phyloP scores from a whole-genome alignment of 2,888 invertebrate species.

The Mythimna pallens region DNA sequence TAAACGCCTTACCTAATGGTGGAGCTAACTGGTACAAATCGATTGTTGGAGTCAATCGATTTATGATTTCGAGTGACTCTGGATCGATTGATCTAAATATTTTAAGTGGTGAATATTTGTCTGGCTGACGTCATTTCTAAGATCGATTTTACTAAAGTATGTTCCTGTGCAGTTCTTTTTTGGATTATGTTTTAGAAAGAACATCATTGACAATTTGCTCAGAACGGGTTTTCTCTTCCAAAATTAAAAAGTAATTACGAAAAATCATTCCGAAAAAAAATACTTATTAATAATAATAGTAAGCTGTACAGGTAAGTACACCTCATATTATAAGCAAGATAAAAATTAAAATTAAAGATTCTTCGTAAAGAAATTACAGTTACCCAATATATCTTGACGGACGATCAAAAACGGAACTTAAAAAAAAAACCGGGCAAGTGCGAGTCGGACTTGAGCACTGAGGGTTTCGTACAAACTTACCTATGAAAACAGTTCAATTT shows the following conservation, averaged over 20 bases:
- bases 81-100: conserved; percentile 22
- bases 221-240: too few species aligned
- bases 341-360: conserved; percentile 1
- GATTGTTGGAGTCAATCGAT: conserved; percentile 54
- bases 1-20: conserved; percentile 54
- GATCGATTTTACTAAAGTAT: not conserved
- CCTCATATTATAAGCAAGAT: not conserved
- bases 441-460: too few species aligned
- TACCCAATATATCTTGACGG: not conserved
- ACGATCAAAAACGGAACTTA: conserved; percentile 14
- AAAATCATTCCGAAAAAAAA: too few species aligned
- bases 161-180: too few species aligned
- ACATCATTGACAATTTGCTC: too few species aligned
- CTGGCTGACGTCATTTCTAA: conserved; percentile 6
- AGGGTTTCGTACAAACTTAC: too few species aligned
- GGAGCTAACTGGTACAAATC: conserved; percentile 41
- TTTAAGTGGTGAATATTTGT: conserved; percentile 19
- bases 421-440: not conserved
- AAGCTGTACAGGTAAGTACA: too few species aligned
- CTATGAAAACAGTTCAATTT: too few species aligned
- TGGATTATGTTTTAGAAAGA: too few species aligned
- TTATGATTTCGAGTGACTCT: conserved; percentile 39
- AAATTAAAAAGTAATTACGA: too few species aligned
- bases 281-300: too few species aligned
- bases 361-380: not conserved